A percentile compares a stretch with the other conserved stretches of the same genome.
phyloP scores from a whole-genome alignment of 2,113 vertebrate genomes.

The Spermophilus dauricus region DNA sequence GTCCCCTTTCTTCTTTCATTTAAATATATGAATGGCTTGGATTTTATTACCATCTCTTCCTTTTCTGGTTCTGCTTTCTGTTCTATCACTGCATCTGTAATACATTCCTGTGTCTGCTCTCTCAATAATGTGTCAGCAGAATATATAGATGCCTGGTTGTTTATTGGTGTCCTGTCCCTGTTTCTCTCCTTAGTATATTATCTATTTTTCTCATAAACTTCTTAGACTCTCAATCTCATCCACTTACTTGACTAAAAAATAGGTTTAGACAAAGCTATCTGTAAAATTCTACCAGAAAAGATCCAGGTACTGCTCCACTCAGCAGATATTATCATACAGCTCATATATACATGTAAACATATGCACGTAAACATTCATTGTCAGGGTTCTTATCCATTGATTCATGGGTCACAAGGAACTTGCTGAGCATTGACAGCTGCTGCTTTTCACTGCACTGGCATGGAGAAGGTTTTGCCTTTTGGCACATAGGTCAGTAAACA shows the following conservation, averaged over 20 bases:
- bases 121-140: conserved; percentile 55
- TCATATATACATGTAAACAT: neutral
- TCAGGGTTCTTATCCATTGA: conserved; percentile 11
- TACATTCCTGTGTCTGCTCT: conserved; percentile 2
- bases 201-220: conserved; percentile 36
- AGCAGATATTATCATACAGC: neutral
- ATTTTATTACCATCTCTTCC: conserved; percentile 48
- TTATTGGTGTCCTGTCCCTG: conserved; percentile 28
- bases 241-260: conserved; percentile 57
- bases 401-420: conserved; percentile 28
- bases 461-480: conserved; percentile 58
- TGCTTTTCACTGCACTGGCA: conserved; percentile 47
- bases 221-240: neutral
- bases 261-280: conserved; percentile 43
- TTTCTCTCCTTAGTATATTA: conserved; percentile 51
- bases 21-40: conserved; percentile 52
- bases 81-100: conserved; percentile 5
- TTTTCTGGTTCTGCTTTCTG: conserved; percentile 54
- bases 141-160: neutral
- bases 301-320: neutral
- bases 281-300: conserved; percentile 36
- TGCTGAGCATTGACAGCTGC: conserved; percentile 53
- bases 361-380: neutral
- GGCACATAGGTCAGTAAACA: conserved; percentile 66
- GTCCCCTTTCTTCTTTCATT: neutral